These are phyloP conservation scores for Parus major DNA, from an alignment of 2,113 vertebrate species.

Conservation along the genomic window DNA sequence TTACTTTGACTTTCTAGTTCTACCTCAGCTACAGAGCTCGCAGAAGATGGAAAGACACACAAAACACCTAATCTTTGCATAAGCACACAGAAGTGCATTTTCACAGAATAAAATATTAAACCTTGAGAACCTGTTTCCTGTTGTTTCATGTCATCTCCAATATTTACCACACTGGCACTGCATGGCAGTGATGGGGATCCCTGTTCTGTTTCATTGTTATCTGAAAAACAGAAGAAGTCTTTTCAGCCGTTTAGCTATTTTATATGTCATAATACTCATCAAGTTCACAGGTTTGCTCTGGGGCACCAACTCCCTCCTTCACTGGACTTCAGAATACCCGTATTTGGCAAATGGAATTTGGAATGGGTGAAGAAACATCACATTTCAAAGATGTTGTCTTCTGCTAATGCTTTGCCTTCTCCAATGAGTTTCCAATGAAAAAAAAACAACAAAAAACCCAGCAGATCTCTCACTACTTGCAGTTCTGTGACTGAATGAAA, in stretches of 20 bases:
- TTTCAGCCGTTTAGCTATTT: background rate
- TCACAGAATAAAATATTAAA: background rate
- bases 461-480: background rate
- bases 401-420: background rate
- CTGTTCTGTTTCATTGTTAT: slow-evolving; percentile 63
- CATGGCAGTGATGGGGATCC: slow-evolving; percentile 29
- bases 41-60: background rate
- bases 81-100: background rate
- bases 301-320: background rate
- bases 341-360: background rate
- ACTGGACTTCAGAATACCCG: background rate
- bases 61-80: background rate
- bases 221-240: slow-evolving; percentile 49
- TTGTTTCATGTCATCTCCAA: slow-evolving; percentile 62
- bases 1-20: background rate
- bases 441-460: background rate
- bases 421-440: background rate
- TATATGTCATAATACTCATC: background rate
- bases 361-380: background rate
- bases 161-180: slow-evolving; percentile 46
- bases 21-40: background rate
- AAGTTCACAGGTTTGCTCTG: background rate
- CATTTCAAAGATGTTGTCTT: background rate
- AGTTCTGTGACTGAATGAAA: background rate
- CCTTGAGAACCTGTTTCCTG: background rate